Percentiles rank a stretch among this genome's conserved stretches.
These are phyloP conservation scores for Xestia sexstrigata DNA, from an alignment of 2,888 invertebrate genomes.

Conservation along the genomic window DNA sequence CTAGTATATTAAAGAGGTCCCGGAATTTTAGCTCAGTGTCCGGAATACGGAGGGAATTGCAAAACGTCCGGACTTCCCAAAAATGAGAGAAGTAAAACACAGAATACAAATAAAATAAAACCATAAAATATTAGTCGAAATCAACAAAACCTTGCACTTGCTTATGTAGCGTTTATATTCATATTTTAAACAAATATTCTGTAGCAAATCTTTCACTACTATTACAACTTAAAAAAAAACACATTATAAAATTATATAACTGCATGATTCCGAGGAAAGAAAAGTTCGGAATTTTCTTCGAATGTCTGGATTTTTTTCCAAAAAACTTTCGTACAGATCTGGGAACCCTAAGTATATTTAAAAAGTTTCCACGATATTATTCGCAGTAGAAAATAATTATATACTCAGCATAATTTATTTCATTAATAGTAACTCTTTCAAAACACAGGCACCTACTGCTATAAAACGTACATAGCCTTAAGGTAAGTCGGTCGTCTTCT, in stretches of 20 bases:
- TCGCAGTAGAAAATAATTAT: background rate
- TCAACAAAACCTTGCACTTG: background rate
- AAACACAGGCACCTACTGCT: background rate
- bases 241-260: background rate
- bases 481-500: conserved; percentile 39
- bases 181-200: background rate
- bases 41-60: background rate
- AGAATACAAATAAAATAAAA: background rate
- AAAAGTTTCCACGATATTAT: background rate
- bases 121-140: background rate
- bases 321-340: background rate
- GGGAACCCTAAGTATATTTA: background rate
- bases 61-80: background rate
- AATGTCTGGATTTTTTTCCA: background rate
- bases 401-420: background rate
- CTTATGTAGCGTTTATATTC: background rate
- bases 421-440: background rate
- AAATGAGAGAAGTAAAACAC: background rate
- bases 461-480: conserved; percentile 15
- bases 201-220: background rate
- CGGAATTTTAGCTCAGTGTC: background rate
- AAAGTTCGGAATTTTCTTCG: background rate
- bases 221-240: background rate
- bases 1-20: background rate
- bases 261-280: background rate